Evolutionary conservation across 2,888 invertebrate species (phyloP), one percentile per base, ranked within the genome.

Genomic region (Elegia similella): DNA sequence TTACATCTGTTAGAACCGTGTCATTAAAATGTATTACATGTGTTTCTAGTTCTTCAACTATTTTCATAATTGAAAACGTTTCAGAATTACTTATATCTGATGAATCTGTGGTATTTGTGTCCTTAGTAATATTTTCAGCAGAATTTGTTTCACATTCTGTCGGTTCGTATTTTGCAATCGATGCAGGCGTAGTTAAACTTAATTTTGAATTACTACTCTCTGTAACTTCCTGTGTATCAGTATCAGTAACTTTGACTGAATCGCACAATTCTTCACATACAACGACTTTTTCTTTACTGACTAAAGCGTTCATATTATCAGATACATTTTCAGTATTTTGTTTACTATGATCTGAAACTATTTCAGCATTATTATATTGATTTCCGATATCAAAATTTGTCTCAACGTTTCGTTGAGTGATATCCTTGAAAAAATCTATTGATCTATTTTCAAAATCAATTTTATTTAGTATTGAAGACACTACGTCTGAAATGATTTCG

Each of bases 31-130:
- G 67, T 0, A 23, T 23, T 23, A 67, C 59, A 34, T 75, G 75
- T 13, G 65, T 67, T 68, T 87, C 85, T 1, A 87, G 71, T 54
- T 84, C 76, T 59, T 78, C 69, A 43, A 90, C 76, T 29, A 89
- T 74, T 68, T 84, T 75, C 0, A 78, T 68, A n/a, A 90, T 88
- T 1, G 84, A 87, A 66, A 88, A 88, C 12, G 60, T 68, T 56
- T 74, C 55, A 1, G 8, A 1, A 16, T 50, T 16, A 34, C 50
- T 50, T 15, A 10, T 15, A 53, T 42, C 42, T n/a, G 13, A 53
- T 2, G 13, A 23, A 2, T 53, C 42, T 13, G 53, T 1, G 13
- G 7, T 42, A 42, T n/a, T 44, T 16, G 3, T 30, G 32, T 44
- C 10, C 12, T 30, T 13, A 7, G 10, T 32, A 5, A 32, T 34